A percentile compares a stretch with the other conserved stretches of the same genome.
Conservation (phyloP, 2,888 invertebrate genomes). For the Bunonema sp. region DNA sequence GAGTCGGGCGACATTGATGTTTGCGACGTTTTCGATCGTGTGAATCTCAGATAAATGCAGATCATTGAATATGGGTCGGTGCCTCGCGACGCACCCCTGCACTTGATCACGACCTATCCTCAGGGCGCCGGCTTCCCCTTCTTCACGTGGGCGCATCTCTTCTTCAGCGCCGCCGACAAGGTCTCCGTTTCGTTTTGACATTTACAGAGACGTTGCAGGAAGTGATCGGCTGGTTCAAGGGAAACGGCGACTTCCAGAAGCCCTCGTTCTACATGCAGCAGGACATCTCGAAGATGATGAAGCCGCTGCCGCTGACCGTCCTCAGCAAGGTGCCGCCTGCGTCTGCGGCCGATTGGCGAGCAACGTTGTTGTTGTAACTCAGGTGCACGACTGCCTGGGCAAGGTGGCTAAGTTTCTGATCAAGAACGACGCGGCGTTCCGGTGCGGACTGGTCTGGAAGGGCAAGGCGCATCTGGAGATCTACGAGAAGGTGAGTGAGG, state of each 20-base stretch:
- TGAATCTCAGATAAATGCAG: constrained; percentile 5
- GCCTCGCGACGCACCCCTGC: constrained; percentile 19
- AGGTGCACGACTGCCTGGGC: constrained; percentile 40
- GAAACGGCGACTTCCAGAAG: constrained; percentile 40
- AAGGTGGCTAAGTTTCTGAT: constrained; percentile 38
- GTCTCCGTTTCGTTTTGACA: constrained; percentile 2
- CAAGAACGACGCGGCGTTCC: constrained; percentile 35
- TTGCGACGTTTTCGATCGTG: neutral
- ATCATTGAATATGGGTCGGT: constrained; percentile 27
- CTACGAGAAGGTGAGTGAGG: constrained; percentile 18
- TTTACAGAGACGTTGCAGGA: constrained; percentile 12
- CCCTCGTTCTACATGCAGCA: constrained; percentile 33
- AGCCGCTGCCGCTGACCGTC: constrained; percentile 39
- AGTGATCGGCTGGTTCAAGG: constrained; percentile 41
- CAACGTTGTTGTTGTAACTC: constrained; percentile 1
- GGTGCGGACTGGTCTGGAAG: constrained; percentile 39
- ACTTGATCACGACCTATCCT: constrained; percentile 39
- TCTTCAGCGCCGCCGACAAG: constrained; percentile 33
- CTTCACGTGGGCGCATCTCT: constrained; percentile 44
- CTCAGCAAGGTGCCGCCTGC: constrained; percentile 25
- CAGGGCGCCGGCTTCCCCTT: constrained; percentile 41
- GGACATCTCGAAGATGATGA: constrained; percentile 42
- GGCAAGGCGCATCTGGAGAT: constrained; percentile 38
- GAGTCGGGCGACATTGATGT: constrained; percentile 23
- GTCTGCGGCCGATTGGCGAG: neutral